Evolutionary conservation across 2,797 vertebrate species (phyloP), one percentile per base, ranked within the genome.

Genomic region (Vireo griseus): DNA sequence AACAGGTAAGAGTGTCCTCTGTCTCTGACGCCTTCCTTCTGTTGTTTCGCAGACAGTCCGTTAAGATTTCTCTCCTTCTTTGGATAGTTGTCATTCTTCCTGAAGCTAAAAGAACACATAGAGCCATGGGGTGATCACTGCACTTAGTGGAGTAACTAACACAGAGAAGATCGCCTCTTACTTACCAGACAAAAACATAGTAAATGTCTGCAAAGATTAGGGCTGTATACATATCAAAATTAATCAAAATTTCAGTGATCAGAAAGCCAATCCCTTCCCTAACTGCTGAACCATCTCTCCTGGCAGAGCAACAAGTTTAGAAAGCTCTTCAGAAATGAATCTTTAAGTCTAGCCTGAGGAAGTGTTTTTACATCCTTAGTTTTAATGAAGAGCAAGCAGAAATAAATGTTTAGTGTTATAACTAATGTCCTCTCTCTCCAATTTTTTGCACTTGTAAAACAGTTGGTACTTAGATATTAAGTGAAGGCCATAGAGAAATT

Each of bases 361-460:
- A 90, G 6, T 62, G 67, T 48, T 95, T 92, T 89, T 79, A 87
- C 68, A 42, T 50, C 29, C 28, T 93, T 86, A 44, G 58, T 86
- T 94, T 85, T 68, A 93, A 87, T 78, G 71, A 93, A 79, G 20
- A 88, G 55, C 72, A 90, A 72, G 33, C 28, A 73, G 73, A 84
- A 89, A 54, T 57, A 48, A 68, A 73, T 26, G 10, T 71, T 96
- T 71, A 86, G 54, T 6, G 1, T 69, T 93, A 6, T 58, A 85
- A 83, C 25, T 75, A 47, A 94, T 90, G 62, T 51, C 55, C 15
- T 48, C n/a, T 61, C 25, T 11, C 65, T 83, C 73, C 77, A 37
- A 84, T 88, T 83, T 82, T 75, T 82, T 59, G 59, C 69, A 66
- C 50, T 92, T 92, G 29, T 78, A 73, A 94, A 90, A 81, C 63